phyloP scores from a whole-genome alignment of 2,888 invertebrate genomes.

The Melanchra persicariae region DNA sequence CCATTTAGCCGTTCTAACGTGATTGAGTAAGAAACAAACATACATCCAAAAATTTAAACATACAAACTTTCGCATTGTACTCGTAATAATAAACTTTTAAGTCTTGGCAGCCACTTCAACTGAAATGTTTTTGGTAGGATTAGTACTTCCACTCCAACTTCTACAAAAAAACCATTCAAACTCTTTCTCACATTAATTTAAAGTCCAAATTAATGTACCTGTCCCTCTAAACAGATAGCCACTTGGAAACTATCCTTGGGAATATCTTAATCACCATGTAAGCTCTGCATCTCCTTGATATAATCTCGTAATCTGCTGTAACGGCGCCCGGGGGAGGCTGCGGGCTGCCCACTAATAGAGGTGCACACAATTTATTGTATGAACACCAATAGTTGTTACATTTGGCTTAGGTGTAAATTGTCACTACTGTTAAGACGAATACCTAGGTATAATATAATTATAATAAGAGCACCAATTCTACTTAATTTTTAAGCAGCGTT shows the following conservation, averaged over 20 bases:
- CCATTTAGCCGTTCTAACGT: too few relatives aligned
- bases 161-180: too few relatives aligned
- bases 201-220: not conserved
- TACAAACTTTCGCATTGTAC: too few relatives aligned
- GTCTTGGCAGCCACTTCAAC: too few relatives aligned
- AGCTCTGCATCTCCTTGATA: constrained; percentile 55
- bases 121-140: too few relatives aligned
- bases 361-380: constrained; percentile 38
- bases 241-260: constrained; percentile 21
- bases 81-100: too few relatives aligned
- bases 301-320: constrained; percentile 52
- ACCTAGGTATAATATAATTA: too few relatives aligned
- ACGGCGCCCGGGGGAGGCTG: constrained; percentile 39
- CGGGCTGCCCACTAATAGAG: constrained; percentile 35
- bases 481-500: too few relatives aligned
- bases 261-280: constrained; percentile 48
- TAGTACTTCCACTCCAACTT: too few relatives aligned
- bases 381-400: constrained; percentile 10
- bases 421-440: not conserved
- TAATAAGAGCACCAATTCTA: too few relatives aligned
- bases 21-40: too few relatives aligned
- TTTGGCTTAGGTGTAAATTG: not conserved
- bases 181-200: not conserved
- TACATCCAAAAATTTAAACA: too few relatives aligned
- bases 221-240: constrained; percentile 12